Conservation (phyloP, 2,797 vertebrate species). For the Poeciliopsis infans region DNA sequence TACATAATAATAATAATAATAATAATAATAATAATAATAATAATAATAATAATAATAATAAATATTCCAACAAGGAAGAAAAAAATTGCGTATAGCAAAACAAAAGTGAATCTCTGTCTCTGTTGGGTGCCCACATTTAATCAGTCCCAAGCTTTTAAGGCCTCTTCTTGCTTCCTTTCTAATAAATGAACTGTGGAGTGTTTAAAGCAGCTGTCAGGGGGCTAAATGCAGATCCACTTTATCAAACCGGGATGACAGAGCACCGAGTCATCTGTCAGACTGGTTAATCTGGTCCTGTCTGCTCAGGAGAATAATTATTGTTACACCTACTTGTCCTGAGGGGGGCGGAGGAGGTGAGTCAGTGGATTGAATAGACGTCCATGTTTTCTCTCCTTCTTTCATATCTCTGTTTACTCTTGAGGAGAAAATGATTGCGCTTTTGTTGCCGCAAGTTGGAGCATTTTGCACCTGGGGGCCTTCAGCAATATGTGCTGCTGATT, state of each 20-base stretch:
- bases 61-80: not conserved
- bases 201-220: constrained; percentile 15
- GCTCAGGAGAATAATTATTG: constrained; percentile 52
- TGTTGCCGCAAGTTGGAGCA: constrained; percentile 4
- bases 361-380: constrained; percentile 14
- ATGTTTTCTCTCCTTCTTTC: constrained; percentile 18
- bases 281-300: constrained; percentile 34
- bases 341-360: not conserved
- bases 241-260: constrained; percentile 51
- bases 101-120: not conserved
- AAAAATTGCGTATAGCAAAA: not conserved
- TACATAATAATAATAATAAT: not conserved
- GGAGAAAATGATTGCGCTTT: constrained; percentile 14
- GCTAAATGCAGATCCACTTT: constrained; percentile 41
- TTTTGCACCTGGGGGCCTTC: not conserved
- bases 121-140: constrained; percentile 8
- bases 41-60: not conserved
- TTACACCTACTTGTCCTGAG: constrained; percentile 45
- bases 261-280: constrained; percentile 45
- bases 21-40: not conserved
- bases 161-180: constrained; percentile 10
- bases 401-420: constrained; percentile 17
- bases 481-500: not conserved
- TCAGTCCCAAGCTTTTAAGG: constrained; percentile 22
- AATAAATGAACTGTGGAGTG: constrained; percentile 20